phyloP scores from a whole-genome alignment of 2,888 invertebrate genomes.

The Trilocha varians region DNA sequence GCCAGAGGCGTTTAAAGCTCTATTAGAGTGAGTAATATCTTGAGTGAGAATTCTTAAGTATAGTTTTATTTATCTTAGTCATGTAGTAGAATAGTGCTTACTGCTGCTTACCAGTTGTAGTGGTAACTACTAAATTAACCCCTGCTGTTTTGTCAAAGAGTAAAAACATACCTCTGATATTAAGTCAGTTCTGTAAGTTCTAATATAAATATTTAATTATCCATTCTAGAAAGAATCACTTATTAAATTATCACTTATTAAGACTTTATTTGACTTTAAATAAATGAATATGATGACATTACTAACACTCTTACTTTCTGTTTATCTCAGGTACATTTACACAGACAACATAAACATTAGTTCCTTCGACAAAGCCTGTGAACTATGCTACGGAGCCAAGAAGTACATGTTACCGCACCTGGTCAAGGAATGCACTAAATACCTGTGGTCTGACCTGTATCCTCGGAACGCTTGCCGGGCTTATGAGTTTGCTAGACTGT shows the following conservation, averaged over 20 bases:
- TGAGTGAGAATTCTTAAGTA: background rate
- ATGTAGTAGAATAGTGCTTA: background rate
- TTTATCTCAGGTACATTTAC: slow-evolving; percentile 79
- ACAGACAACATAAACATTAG: slow-evolving; percentile 85
- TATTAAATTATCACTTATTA: background rate
- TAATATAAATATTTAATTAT: background rate
- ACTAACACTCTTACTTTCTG: background rate
- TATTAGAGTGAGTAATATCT: slow-evolving; percentile 81
- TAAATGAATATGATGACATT: too few species aligned
- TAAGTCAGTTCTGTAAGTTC: background rate
- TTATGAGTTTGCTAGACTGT: slow-evolving; percentile 88
- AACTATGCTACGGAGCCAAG: slow-evolving; percentile 89
- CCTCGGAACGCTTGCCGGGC: slow-evolving; percentile 88
- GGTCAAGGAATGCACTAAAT: slow-evolving; percentile 87
- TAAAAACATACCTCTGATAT: too few species aligned
- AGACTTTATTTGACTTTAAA: slow-evolving; percentile 18
- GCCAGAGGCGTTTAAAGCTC: slow-evolving; percentile 87
- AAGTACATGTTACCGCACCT: slow-evolving; percentile 90
- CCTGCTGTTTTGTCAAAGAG: too few species aligned
- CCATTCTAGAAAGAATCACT: background rate
- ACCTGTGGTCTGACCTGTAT: slow-evolving; percentile 85
- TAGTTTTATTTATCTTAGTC: background rate
- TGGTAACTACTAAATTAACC: too few species aligned
- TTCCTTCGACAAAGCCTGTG: slow-evolving; percentile 90
- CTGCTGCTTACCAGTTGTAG: too few species aligned